Evolutionary conservation across 2,113 vertebrate species (phyloP).

Genomic region (Odobenus rosmarus): DNA sequence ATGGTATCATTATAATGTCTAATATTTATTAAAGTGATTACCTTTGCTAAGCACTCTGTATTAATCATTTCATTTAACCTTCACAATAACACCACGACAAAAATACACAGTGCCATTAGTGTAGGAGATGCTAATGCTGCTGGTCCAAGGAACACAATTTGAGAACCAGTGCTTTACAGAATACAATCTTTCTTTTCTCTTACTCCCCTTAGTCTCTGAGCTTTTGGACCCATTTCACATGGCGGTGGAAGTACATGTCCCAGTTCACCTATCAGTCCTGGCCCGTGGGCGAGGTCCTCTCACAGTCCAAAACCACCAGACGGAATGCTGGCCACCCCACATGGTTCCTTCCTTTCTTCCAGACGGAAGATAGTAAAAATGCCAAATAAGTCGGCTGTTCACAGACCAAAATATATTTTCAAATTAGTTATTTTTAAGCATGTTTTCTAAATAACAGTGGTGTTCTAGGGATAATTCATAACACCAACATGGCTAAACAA

Average conservation of each 20-base stretch:
- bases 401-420: conserved; percentile 44
- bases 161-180: neutral
- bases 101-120: neutral
- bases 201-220: neutral
- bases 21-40: conserved; percentile 10
- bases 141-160: neutral
- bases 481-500: neutral
- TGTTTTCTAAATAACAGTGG: conserved; percentile 35
- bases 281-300: neutral
- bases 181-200: neutral
- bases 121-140: neutral
- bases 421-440: conserved; percentile 43
- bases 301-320: neutral
- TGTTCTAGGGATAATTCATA: conserved; percentile 31
- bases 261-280: neutral
- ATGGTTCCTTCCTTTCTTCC: neutral
- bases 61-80: conserved; percentile 5
- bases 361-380: conserved; percentile 13
- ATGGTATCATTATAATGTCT: neutral
- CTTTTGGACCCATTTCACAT: neutral
- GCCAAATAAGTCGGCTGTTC: conserved; percentile 18
- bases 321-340: neutral
- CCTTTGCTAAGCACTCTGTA: neutral
- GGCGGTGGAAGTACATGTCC: neutral
- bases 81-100: neutral